phyloP scores from a whole-genome alignment of 2,888 invertebrate genomes.

The Lasioglossum morio region DNA sequence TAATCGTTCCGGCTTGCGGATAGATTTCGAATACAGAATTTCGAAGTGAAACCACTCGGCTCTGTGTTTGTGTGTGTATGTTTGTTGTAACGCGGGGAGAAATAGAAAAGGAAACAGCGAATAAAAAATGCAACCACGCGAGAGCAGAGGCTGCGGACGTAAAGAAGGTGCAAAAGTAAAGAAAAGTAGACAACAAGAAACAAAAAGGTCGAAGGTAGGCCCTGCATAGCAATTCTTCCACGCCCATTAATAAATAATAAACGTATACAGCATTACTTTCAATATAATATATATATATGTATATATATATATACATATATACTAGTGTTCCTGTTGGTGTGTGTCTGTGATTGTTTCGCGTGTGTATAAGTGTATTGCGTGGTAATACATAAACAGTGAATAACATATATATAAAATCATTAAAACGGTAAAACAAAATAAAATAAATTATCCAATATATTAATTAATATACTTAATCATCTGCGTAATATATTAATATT shows the following conservation, averaged over 20 bases:
- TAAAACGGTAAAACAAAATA: slow-evolving; percentile 84
- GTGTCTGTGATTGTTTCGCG: slow-evolving; percentile 37
- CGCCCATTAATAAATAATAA: slow-evolving; percentile 67
- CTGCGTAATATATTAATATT: slow-evolving; percentile 84
- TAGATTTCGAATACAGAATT: no score
- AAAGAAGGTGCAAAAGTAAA: slow-evolving; percentile 20
- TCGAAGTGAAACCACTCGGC: background rate
- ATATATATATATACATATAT: slow-evolving; percentile 10
- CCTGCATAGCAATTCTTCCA: slow-evolving; percentile 60
- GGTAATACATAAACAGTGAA: slow-evolving; percentile 79
- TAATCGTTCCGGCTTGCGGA: background rate
- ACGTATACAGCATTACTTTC: slow-evolving; percentile 68
- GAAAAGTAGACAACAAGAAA: slow-evolving; percentile 46
- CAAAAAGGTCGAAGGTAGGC: slow-evolving; percentile 61
- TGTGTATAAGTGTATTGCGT: slow-evolving; percentile 43
- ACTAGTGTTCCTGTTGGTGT: background rate
- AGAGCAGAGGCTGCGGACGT: background rate
- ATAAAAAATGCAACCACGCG: slow-evolving; percentile 7
- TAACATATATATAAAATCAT: slow-evolving; percentile 83
- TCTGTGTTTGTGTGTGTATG: slow-evolving; percentile 1
- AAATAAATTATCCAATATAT: slow-evolving; percentile 84
- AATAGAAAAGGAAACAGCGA: background rate
- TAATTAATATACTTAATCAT: slow-evolving; percentile 80
- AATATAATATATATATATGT: slow-evolving; percentile 51
- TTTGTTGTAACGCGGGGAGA: background rate